Conservation (phyloP, 1,140 invertebrate genomes). For the Drosophila kepulauana region DNA sequence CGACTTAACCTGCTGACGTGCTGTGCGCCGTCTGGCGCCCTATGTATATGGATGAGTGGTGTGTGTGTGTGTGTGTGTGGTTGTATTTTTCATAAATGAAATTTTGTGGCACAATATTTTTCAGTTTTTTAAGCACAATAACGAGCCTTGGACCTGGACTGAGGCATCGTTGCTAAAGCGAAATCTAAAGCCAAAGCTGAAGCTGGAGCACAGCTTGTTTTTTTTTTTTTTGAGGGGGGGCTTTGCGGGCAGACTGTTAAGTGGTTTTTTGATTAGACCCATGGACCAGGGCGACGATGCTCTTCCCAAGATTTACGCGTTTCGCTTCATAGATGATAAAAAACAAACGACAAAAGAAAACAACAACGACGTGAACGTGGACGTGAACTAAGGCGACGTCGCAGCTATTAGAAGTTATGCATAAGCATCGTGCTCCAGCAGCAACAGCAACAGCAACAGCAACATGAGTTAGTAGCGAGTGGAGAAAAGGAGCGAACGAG, state of each 20-base stretch:
- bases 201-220: not conserved
- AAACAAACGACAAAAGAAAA: constrained; percentile 14
- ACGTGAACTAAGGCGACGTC: not conserved
- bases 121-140: constrained; percentile 63
- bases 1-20: constrained; percentile 13
- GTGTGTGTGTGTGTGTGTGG: not conserved
- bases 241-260: constrained; percentile 59
- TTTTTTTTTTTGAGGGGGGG: not conserved
- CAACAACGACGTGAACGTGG: constrained; percentile 1
- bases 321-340: constrained; percentile 45
- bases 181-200: constrained; percentile 22
- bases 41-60: not conserved
- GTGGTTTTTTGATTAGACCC: constrained; percentile 78
- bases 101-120: constrained; percentile 76
- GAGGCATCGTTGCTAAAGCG: not conserved
- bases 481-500: not conserved
- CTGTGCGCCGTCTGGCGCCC: constrained; percentile 36
- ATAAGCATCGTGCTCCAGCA: constrained; percentile 21
- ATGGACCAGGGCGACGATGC: constrained; percentile 30
- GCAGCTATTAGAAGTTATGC: constrained; percentile 40
- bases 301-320: constrained; percentile 57
- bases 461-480: constrained; percentile 1
- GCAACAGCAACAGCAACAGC: not conserved
- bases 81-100: constrained; percentile 68
- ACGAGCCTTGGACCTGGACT: constrained; percentile 10